Base-by-base conservation (phyloP, 2,888 invertebrate species). In the Camptogramma bilineatum region DNA sequence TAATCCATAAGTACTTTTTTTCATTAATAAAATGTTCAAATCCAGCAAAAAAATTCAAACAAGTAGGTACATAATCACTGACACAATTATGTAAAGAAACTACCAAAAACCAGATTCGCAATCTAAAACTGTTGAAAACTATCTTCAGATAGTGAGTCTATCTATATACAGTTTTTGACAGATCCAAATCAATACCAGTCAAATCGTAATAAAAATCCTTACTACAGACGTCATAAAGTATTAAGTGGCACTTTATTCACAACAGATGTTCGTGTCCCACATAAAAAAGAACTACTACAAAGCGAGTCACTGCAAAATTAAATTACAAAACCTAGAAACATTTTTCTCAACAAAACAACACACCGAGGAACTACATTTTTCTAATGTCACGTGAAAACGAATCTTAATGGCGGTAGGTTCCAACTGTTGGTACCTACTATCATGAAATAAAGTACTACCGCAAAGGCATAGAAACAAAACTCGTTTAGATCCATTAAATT, bases 321-420 rank as follows among this genome's bases (percentile, higher is more conserved):
- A 60, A 64, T 60, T 47, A 51, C 39, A 64, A 61, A 62, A 66
- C 53, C 52, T 42, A 52, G 52, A 59, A 52, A 60, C 48, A 51
- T 64, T 59, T 52, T 51, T 42, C 44, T 28, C 21, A 51, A 46
- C 52, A 68, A 52, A 66, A 69, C 60, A 70, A 71, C 72, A 61
- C 70, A 58, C 69, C 70, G 70, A 72, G 64, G 66, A 70, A 74
- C 72, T 77, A 75, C 74, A 74, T 73, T 72, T 78, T 79, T 69
- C 71, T 73, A 74, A 74, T 73, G 75, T 73, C 72, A 69, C 73
- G 73, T 75, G 78, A 79, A 80, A 76, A 77, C 74, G 77, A 77
- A 73, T 77, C 76, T 73, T 76, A 78, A 79, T 76, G 73, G 76
- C 52, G 44, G 59, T 67, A 50, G 52, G 56, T 62, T 46, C 5